phyloP scores from a whole-genome alignment of 1,140 invertebrate species.

The Drosophila nannoptera region DNA sequence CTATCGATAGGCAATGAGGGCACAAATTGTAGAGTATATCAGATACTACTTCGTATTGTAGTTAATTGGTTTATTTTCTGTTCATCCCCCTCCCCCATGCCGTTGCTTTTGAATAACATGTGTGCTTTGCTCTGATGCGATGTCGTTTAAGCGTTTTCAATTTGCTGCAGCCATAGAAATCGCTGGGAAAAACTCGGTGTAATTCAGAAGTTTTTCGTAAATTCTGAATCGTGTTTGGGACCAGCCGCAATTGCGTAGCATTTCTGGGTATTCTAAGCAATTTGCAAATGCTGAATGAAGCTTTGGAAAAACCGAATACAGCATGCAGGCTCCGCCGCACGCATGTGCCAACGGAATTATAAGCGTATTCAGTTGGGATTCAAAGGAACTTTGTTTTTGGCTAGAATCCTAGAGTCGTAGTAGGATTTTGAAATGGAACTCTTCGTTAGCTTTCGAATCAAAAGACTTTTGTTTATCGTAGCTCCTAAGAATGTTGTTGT shows the following conservation, averaged over 20 bases:
- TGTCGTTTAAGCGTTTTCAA: constrained; percentile 50
- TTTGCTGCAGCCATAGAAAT: constrained; percentile 51
- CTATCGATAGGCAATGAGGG: no score
- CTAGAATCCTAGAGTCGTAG: neutral
- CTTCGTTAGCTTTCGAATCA: neutral
- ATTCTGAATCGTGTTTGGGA: neutral
- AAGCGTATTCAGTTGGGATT: neutral
- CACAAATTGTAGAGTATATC: no score
- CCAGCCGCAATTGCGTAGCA: constrained; percentile 7
- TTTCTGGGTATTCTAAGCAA: constrained; percentile 50
- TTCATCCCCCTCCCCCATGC: no score
- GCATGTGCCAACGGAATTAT: neutral
- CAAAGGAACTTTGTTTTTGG: neutral
- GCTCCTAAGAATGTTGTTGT: constrained; percentile 1
- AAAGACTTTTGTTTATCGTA: neutral
- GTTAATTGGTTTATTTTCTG: neutral
- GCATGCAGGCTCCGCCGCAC: no score
- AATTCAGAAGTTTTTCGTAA: constrained; percentile 5
- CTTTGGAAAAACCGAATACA: neutral
- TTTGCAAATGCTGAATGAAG: constrained; percentile 39
- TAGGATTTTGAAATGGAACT: neutral
- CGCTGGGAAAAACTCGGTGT: constrained; percentile 14
- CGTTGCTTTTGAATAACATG: constrained; percentile 5
- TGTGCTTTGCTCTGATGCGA: constrained; percentile 12
- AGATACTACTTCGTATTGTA: no score